Evolutionary conservation across 2,888 invertebrate species (phyloP), one percentile per base, ranked within the genome.

Genomic region (Eudemis profundana): DNA sequence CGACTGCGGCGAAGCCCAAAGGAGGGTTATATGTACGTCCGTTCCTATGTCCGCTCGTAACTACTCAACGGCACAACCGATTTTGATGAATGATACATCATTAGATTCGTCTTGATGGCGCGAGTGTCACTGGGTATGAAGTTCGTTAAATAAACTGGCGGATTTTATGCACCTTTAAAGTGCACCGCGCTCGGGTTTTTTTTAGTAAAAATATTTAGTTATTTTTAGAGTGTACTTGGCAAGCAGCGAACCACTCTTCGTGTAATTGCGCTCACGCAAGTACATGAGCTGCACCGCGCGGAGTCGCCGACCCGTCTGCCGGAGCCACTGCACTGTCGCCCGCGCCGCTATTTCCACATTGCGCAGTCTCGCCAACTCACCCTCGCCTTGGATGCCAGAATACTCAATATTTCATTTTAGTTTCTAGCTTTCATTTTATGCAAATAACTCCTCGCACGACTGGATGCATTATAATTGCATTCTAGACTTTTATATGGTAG

Each of bases 241-340:
- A 10, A 33, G 10, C 8, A 8, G 7, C 33, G 8, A 8, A 10
- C 33, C 33, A 5, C 33, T 33, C 33, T 10, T 8, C 8, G 33
- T 8, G 33, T 8, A 8, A 8, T 33, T 33, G 33, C 33, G 8
- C 33, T 21, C 51, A 21, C 46, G 21, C 46, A 12, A 21, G 33
- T 29, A 23, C 56, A 56, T 56, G 42, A 29, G 56, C 17, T 29
- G 56, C 56, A 56, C 42, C 29, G 44, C 29, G 7, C n/a, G n/a
- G 56, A 14, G 57, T 50, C 64, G 64, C 64, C 57, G 64, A 50
- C 57, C 57, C 50, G 59, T 51, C 59, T 64, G 44, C 42, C 50
- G 17, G 2, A 44, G 56, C 40, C 51, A 53, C 29, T 60, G 51
- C 51, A 59, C 49, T 64, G 57, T 46, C 62, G 21, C 54, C 40